A percentile compares a stretch with the other conserved stretches of the same genome.
Evolutionary conservation across 1,140 invertebrate species (phyloP).

Genomic region (Drosophila sulfurigaster): DNA sequence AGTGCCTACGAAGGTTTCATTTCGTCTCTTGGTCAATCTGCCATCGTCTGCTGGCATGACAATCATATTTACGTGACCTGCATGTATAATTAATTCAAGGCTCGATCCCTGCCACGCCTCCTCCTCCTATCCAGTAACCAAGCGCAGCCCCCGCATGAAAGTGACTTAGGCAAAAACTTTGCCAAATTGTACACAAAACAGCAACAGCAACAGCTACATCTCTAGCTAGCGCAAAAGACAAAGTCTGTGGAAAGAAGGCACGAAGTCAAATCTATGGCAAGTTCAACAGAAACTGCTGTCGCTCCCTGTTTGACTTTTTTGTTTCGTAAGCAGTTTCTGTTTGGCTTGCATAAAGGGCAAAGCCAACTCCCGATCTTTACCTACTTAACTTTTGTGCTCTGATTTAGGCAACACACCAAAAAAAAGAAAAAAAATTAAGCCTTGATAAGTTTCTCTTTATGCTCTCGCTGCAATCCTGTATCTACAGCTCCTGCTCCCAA

Average conservation of each 20-base stretch:
- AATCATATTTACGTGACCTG: conserved; percentile 83
- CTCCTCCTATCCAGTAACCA: conserved; percentile 4
- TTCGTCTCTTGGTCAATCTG: conserved; percentile 68
- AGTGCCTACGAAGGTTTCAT: conserved; percentile 55
- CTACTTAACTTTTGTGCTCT: conserved; percentile 67
- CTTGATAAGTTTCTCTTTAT: conserved; percentile 64
- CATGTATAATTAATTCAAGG: conserved; percentile 80
- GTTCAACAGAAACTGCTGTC: conserved; percentile 61
- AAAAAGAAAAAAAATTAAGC: conserved; percentile 62
- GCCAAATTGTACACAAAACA: conserved; percentile 67
- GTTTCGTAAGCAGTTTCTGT: conserved; percentile 80
- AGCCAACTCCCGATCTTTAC: conserved; percentile 48
- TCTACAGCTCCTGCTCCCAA: conserved; percentile 1
- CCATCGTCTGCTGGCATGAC: conserved; percentile 71
- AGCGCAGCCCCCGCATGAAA: conserved; percentile 21
- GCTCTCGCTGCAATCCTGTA: conserved; percentile 20
- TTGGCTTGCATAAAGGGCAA: conserved; percentile 49
- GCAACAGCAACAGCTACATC: conserved; percentile 41
- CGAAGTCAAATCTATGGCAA: conserved; percentile 61
- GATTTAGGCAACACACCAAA: conserved; percentile 42
- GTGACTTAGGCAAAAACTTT: conserved; percentile 73
- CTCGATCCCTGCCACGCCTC: conserved; percentile 24
- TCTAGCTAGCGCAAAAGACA: conserved; percentile 21
- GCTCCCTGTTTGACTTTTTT: conserved; percentile 73
- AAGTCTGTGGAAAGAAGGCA: conserved; percentile 22